Evolutionary conservation across 1,140 invertebrate species (phyloP).

Genomic region (Leptestheria dahalacensis): DNA sequence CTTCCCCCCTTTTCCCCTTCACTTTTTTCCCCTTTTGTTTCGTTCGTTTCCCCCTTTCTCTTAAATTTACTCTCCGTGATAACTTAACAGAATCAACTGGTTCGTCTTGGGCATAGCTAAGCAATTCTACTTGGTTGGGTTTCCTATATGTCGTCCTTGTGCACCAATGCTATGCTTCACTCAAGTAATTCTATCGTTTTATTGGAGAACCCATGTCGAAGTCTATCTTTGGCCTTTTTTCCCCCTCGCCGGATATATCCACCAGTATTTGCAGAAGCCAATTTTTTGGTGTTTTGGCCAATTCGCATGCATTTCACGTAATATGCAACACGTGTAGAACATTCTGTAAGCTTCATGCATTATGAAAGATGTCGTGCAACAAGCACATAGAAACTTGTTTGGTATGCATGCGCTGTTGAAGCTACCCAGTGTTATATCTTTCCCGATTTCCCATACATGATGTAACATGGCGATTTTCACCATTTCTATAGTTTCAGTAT

Average conservation of each 20-base stretch:
- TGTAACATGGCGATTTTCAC: too few relatives aligned
- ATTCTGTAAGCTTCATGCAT: not conserved
- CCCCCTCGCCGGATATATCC: not conserved
- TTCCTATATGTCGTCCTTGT: too few relatives aligned
- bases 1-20: not conserved
- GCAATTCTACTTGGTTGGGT: too few relatives aligned
- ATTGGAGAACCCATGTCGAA: too few relatives aligned
- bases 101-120: too few relatives aligned
- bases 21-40: not conserved
- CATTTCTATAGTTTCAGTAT: too few relatives aligned
- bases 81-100: not conserved
- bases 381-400: not conserved
- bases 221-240: too few relatives aligned
- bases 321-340: not conserved
- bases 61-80: not conserved
- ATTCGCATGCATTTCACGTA: not conserved
- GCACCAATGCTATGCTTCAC: too few relatives aligned
- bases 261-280: not conserved
- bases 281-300: not conserved
- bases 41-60: not conserved
- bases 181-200: too few relatives aligned
- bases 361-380: not conserved
- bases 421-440: not conserved
- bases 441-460: not conserved
- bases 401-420: not conserved